Percentiles rank a stretch among this genome's conserved stretches.
Conservation (phyloP, 2,113 vertebrate genomes). For the Pelusios castaneus region DNA sequence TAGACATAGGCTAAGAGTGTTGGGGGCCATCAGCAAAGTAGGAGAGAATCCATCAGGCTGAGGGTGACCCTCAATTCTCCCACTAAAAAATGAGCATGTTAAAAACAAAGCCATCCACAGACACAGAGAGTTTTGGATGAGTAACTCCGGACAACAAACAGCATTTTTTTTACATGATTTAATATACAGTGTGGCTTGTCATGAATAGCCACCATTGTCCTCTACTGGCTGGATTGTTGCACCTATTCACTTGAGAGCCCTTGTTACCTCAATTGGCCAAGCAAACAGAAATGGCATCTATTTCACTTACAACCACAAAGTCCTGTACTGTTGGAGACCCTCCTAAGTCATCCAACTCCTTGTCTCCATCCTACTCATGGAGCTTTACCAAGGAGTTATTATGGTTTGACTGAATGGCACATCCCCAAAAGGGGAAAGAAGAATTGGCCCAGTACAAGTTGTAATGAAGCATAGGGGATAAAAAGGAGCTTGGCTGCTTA, state of each 20-base stretch:
- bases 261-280: background rate
- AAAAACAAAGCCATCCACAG: background rate
- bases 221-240: background rate
- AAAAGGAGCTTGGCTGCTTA: background rate
- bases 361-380: background rate
- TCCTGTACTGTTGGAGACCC: background rate
- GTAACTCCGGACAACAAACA: background rate
- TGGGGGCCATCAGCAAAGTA: background rate
- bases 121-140: background rate
- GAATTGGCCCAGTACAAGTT: background rate
- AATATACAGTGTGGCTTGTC: background rate
- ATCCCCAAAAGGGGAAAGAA: background rate
- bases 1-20: too few relatives aligned
- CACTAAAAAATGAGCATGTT: background rate
- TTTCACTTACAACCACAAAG: background rate
- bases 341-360: background rate
- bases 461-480: background rate
- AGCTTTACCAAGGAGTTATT: background rate
- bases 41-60: background rate
- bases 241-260: background rate
- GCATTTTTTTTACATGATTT: background rate
- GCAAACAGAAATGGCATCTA: background rate
- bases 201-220: background rate
- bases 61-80: background rate
- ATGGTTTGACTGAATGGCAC: background rate